These are phyloP conservation scores for Eumeta japonica DNA, from an alignment of 1,140 invertebrate genomes.

Conservation along the genomic window DNA sequence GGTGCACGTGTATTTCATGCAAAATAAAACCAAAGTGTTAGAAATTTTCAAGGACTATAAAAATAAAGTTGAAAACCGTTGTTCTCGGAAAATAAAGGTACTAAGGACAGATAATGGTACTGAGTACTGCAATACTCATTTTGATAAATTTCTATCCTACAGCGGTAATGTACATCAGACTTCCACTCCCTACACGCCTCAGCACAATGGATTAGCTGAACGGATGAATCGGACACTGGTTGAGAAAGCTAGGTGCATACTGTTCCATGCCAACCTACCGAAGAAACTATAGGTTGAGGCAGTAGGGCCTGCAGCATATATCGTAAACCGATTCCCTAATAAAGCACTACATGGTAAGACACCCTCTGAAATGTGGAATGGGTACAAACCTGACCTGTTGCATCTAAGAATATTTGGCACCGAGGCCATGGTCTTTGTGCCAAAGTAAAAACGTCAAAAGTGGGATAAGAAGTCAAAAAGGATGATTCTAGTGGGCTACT, in stretches of 20 bases:
- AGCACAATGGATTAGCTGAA: no score
- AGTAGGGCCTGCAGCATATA: conserved; percentile 10
- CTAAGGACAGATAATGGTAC: conserved; percentile 13
- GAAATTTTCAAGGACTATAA: conserved; percentile 3
- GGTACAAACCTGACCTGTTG: conserved; percentile 32
- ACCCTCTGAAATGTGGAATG: conserved; percentile 37
- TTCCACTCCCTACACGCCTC: conserved; percentile 9
- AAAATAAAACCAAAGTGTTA: background rate
- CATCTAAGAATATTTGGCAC: conserved; percentile 52
- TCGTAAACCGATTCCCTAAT: conserved; percentile 19
- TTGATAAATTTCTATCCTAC: conserved; percentile 8
- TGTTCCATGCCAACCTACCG: conserved; percentile 10
- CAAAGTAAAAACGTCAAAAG: conserved; percentile 33
- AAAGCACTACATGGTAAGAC: conserved; percentile 20
- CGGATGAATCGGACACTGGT: no score
- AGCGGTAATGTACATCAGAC: conserved; percentile 11
- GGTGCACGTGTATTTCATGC: conserved; percentile 2
- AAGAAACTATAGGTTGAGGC: background rate
- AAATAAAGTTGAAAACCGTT: conserved; percentile 1
- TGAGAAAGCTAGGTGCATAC: conserved; percentile 14
- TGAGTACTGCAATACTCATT: conserved; percentile 10
- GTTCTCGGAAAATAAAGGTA: no score
- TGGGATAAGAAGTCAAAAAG: conserved; percentile 31
- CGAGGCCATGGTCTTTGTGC: conserved; percentile 32
- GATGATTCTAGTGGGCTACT: conserved; percentile 40